Evolutionary conservation across 2,888 invertebrate genomes (phyloP).

Genomic region (Patella ulyssiponensis): DNA sequence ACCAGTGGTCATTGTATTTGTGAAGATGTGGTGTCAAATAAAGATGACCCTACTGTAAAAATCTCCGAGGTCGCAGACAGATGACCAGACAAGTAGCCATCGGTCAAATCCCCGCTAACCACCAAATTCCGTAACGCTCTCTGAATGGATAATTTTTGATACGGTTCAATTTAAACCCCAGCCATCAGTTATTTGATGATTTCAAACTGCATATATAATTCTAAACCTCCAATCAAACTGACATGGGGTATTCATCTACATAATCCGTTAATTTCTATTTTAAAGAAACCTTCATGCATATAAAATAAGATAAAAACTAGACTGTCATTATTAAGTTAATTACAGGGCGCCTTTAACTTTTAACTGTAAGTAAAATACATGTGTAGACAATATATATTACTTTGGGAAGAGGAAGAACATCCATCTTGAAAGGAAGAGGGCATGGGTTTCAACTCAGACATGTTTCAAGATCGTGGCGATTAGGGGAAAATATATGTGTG

Average conservation of each 20-base stretch:
- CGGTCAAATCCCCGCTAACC: slow-evolving; percentile 5
- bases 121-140: slow-evolving; percentile 8
- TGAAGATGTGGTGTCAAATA: slow-evolving; percentile 3
- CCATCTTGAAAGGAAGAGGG: too few relatives aligned
- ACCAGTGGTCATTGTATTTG: not conserved
- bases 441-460: too few relatives aligned
- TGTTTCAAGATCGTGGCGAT: too few relatives aligned
- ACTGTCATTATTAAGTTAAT: not conserved
- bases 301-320: not conserved
- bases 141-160: not conserved
- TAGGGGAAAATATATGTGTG: too few relatives aligned
- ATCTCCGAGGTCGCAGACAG: slow-evolving; percentile 5
- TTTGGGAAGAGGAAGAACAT: too few relatives aligned
- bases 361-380: too few relatives aligned
- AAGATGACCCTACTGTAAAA: slow-evolving; percentile 4
- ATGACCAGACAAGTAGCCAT: slow-evolving; percentile 9
- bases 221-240: not conserved
- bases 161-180: not conserved
- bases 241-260: not conserved
- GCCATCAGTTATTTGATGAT: not conserved
- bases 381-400: too few relatives aligned
- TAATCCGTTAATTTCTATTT: not conserved
- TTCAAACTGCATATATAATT: slow-evolving; percentile 7
- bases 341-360: not conserved
- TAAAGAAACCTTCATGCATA: not conserved